phyloP scores from a whole-genome alignment of 2,797 vertebrate genomes.

The Manis pentadactyla region DNA sequence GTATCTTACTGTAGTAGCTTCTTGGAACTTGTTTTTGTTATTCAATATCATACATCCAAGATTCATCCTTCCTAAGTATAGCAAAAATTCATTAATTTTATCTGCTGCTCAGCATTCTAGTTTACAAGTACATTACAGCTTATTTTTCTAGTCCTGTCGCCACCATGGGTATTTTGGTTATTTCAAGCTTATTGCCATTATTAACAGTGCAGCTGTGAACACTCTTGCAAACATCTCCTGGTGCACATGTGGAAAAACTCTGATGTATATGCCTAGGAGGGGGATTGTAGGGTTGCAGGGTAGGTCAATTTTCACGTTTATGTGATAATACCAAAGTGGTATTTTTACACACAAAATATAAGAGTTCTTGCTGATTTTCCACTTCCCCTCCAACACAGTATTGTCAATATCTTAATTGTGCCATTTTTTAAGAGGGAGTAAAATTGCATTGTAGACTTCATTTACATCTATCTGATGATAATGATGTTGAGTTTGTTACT shows the following conservation, averaged over 20 bases:
- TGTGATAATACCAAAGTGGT: not conserved
- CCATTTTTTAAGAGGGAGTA: not conserved
- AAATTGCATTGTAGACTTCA: not conserved
- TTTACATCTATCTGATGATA: not conserved
- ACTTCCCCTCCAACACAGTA: not conserved
- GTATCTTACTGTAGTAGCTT: not conserved
- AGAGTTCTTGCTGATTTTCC: not conserved
- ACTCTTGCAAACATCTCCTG: not conserved
- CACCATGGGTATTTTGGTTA: not conserved
- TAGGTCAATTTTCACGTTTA: not conserved
- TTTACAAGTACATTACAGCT: not conserved
- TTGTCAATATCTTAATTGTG: conserved; percentile 25
- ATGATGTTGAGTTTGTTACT: not conserved
- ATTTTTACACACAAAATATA: not conserved
- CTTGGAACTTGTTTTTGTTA: conserved; percentile 2
- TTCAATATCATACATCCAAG: not conserved
- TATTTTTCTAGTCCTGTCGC: not conserved
- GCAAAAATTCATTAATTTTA: not conserved
- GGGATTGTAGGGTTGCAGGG: not conserved
- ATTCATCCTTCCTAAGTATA: not conserved
- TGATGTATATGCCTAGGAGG: not conserved
- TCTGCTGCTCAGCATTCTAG: not conserved
- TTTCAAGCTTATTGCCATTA: not conserved
- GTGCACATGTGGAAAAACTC: not conserved
- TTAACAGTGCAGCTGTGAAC: not conserved